phyloP scores from a whole-genome alignment of 1,140 invertebrate species.

The Diorhabda sublineata region DNA sequence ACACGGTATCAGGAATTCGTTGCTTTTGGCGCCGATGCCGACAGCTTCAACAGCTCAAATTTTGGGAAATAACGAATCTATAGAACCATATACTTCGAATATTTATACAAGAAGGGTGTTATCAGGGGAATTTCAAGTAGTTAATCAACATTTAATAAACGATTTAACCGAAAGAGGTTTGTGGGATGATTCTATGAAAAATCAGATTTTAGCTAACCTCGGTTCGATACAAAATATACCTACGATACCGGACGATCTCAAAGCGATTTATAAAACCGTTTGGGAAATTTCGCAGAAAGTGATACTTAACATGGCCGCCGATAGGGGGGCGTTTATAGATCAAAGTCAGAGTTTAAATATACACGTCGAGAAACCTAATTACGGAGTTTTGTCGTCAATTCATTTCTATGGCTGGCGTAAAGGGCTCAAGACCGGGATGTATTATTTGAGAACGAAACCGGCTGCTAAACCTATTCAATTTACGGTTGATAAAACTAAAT shows the following conservation, averaged over 20 bases:
- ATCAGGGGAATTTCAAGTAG: slow-evolving; percentile 68
- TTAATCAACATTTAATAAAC: slow-evolving; percentile 93
- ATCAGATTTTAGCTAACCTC: slow-evolving; percentile 84
- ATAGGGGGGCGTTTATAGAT: slow-evolving; percentile 95
- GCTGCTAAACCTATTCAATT: slow-evolving; percentile 97
- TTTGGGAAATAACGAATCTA: slow-evolving; percentile 97
- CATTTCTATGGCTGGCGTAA: slow-evolving; percentile 96
- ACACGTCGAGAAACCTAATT: slow-evolving; percentile 90
- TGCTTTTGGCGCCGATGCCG: slow-evolving; percentile 96
- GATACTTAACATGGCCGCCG: slow-evolving; percentile 94
- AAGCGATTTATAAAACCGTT: slow-evolving; percentile 92
- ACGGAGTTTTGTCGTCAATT: slow-evolving; percentile 91
- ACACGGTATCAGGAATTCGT: slow-evolving; percentile 90
- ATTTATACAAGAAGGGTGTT: slow-evolving; percentile 92
- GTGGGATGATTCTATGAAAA: slow-evolving; percentile 98
- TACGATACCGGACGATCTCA: slow-evolving; percentile 81
- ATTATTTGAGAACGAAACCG: slow-evolving; percentile 94
- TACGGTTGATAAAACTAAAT: slow-evolving; percentile 89
- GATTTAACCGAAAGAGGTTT: slow-evolving; percentile 87
- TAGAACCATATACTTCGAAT: slow-evolving; percentile 98
- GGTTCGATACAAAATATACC: slow-evolving; percentile 93
- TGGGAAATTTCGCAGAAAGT: slow-evolving; percentile 97
- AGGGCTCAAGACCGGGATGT: slow-evolving; percentile 98
- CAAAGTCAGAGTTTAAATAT: slow-evolving; percentile 97
- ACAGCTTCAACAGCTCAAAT: slow-evolving; percentile 99